Evolutionary conservation across 2,888 invertebrate species (phyloP), one percentile per base, ranked within the genome.

Genomic region (Fabriciana adippe): DNA sequence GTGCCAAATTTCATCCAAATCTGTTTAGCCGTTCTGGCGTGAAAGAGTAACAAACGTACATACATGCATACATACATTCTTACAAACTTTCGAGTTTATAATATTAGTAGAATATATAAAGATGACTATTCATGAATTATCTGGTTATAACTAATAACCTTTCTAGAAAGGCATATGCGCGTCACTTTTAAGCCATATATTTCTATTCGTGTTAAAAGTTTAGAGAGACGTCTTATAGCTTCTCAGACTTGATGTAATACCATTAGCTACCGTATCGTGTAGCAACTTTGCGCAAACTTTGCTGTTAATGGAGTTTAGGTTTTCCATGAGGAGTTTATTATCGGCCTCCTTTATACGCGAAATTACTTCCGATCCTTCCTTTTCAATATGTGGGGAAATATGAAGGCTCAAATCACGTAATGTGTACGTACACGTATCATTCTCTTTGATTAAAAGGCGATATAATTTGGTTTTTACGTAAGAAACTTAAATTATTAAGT

Each of bases 201-300:
- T 41, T 41, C 35, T 11, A 41, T 41, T 41, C 35, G 35, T 55
- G 13, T 35, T 55, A 16, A 55, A 3, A 35, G 18, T 18, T 53
- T 11, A 8, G 6, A 53, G 51, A 3, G 21, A 16, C 16, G 6
- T 55, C 13, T 5, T 55, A 55, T 55, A 13, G 31, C 31, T 55
- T 11, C 14, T 11, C 16, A 11, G 35, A 35, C 31, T 35, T 55
- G 16, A n/a, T 55, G 55, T 55, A 55, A 55, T 35, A 55, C 55
- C 55, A 55, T 55, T 55, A 55, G 35, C 35, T n/a, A 16, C 55
- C 15, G 35, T 35, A 35, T 55, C 55, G 55, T 5, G 55, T 55
- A 53, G 16, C 18, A 53, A 53, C 51, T 53, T 18, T 53, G 18
- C 35, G 35, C 51, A 18, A 53, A 53, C 55, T 55, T 55, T 35